Base-by-base conservation (phyloP, 2,797 vertebrate species). In the Labroides dimidiatus region DNA sequence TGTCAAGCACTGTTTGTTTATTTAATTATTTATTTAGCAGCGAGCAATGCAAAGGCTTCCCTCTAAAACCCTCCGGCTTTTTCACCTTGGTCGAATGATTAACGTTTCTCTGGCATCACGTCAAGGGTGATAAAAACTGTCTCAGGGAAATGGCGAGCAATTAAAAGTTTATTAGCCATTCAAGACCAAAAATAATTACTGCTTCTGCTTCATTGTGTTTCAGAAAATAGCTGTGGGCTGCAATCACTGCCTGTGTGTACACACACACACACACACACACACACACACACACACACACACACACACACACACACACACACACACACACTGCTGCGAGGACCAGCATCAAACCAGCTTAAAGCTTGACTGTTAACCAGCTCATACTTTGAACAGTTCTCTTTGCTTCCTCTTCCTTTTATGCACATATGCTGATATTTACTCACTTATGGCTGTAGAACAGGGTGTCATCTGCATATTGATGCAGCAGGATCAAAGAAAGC, bases 121-220 rank as follows among this genome's bases (percentile, higher is more conserved):
- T 77, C 67, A 19, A 60, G 47, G 37, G 75, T 87, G 84, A 86
- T 87, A 84, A 84, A 89, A 77, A 47, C 52, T 47, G 54, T 86
- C 75, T 64, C 71, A 69, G 77, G 70, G 77, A 90, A 87, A 85
- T 81, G 74, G 82, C 84, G 88, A 85, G 87, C 86, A 90, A 90
- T 88, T 92, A 90, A 89, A 92, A 86, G 84, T 82, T 88, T 88
- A 91, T 91, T 91, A 89, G 79, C 71, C 53, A 79, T 87, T 85
- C 87, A 88, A 87, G 84, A 80, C 84, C 80, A 89, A 86, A 88
- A 92, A 88, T 90, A 91, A 91, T 91, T 88, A 89, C 87, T 82
- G 82, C 80, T 87, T 69, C 82, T 58, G 51, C 69, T 76, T 83
- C 82, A 87, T 87, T 90, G 85, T 91, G 82, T 88, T 85, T 82